These are phyloP conservation scores for Solenodon paradoxus DNA, from an alignment of 2,113 vertebrate species.

Conservation along the genomic window DNA sequence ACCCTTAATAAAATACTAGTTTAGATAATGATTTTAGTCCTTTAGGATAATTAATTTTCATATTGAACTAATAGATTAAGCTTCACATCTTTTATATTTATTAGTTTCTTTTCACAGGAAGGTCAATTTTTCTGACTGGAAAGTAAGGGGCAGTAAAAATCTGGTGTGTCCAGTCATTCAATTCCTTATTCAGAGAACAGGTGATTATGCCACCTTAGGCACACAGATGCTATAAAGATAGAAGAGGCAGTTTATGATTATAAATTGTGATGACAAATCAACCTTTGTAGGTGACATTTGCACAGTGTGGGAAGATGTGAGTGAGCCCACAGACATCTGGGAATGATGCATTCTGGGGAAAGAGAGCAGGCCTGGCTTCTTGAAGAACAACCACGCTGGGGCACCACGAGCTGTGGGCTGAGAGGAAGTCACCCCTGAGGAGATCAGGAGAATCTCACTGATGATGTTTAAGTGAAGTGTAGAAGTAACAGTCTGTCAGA, in stretches of 20 bases:
- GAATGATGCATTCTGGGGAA: neutral
- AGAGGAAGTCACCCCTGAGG: neutral
- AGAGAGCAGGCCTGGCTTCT: neutral
- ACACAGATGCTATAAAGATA: neutral
- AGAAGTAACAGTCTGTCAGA: neutral
- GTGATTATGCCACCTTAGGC: slow-evolving; percentile 72
- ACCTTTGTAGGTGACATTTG: neutral
- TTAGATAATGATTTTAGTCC: neutral
- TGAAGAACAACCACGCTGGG: accelerated
- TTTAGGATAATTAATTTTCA: neutral
- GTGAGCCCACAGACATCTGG: neutral
- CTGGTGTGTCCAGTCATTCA: slow-evolving; percentile 68
- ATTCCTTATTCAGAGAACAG: slow-evolving; percentile 74
- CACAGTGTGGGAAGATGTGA: neutral
- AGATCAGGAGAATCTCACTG: neutral
- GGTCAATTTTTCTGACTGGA: slow-evolving; percentile 73
- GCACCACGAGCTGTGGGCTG: neutral
- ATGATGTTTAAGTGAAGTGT: neutral
- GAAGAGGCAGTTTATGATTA: neutral
- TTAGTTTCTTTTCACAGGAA: slow-evolving; percentile 48
- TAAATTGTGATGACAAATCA: neutral
- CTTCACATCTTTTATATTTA: slow-evolving; percentile 76
- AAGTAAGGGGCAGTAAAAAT: slow-evolving; percentile 62
- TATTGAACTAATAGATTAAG: slow-evolving; percentile 60
- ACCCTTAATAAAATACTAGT: slow-evolving; percentile 69